A percentile compares a stretch with the other conserved stretches of the same genome.
phyloP scores from a whole-genome alignment of 64 coral and sea anemone species.

The Montipora capricornis region DNA sequence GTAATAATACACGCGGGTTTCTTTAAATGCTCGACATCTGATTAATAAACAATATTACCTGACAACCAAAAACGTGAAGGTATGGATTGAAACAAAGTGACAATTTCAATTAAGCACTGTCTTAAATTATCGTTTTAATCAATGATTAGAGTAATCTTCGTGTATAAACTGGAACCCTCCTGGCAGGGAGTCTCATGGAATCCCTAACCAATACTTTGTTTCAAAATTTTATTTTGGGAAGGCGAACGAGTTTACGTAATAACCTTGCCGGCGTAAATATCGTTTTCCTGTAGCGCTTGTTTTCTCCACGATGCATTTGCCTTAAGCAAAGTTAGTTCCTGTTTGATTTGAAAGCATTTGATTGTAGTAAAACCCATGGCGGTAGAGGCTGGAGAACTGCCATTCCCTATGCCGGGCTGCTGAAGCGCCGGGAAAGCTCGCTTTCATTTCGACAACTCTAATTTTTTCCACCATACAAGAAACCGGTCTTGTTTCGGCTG shows the following conservation, averaged over 20 bases:
- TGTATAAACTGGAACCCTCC: not conserved
- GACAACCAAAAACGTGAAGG: not conserved
- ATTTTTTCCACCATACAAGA: too few relatives aligned
- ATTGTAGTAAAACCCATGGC: too few relatives aligned
- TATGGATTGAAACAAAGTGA: not conserved
- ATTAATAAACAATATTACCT: not conserved
- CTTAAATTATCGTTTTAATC: not conserved
- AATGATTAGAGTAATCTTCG: not conserved
- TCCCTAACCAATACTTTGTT: not conserved
- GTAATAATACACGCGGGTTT: not conserved
- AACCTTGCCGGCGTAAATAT: not conserved
- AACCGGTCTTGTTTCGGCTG: not conserved
- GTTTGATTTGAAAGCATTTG: too few relatives aligned
- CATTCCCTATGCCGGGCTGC: not conserved
- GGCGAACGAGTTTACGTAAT: not conserved
- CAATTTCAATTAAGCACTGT: not conserved
- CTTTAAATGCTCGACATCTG: not conserved
- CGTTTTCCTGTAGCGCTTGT: not conserved
- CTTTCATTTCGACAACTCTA: too few relatives aligned
- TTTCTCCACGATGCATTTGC: not conserved
- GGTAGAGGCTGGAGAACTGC: not conserved
- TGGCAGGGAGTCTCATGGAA: not conserved
- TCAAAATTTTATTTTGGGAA: not conserved
- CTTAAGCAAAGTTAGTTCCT: not conserved
- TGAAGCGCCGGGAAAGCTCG: too few relatives aligned